Conservation (phyloP, 2,888 invertebrate species). For the Exephanes ischioxanthus region DNA sequence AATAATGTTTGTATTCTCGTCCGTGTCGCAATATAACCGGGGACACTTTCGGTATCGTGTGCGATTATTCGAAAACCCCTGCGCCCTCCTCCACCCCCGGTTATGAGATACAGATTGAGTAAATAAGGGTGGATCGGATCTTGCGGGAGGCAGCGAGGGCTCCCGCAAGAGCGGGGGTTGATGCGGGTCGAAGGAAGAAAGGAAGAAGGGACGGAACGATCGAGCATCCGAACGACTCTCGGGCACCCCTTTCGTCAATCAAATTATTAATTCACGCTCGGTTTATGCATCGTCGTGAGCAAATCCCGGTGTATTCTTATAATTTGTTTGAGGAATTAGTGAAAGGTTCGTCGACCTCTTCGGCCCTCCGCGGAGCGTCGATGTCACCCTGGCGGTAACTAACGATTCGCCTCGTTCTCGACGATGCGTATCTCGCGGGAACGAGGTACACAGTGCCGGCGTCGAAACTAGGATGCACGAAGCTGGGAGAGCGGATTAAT, state of each 20-base stretch:
- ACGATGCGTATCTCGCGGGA: conserved; percentile 22
- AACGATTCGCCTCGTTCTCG: conserved; percentile 15
- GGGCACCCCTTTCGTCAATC: conserved; percentile 62
- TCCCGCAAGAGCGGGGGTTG: conserved; percentile 25
- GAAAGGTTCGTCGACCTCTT: conserved; percentile 56
- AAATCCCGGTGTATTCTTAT: conserved; percentile 49
- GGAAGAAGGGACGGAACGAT: conserved; percentile 18
- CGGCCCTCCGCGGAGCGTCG: not conserved
- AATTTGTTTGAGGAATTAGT: conserved; percentile 63
- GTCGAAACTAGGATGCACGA: conserved; percentile 18
- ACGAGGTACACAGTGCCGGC: conserved; percentile 27
- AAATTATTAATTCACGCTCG: conserved; percentile 65
- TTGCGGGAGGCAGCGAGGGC: conserved; percentile 53
- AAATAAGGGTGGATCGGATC: conserved; percentile 68
- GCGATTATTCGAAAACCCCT: conserved; percentile 66
- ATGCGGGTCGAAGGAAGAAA: conserved; percentile 18
- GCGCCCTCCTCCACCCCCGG: conserved; percentile 16
- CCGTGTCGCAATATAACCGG: conserved; percentile 80
- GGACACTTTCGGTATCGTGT: conserved; percentile 72
- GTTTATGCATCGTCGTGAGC: conserved; percentile 22
- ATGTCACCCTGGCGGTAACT: not conserved
- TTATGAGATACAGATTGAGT: conserved; percentile 74
- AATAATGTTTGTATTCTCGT: conserved; percentile 43
- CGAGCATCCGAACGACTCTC: conserved; percentile 36
- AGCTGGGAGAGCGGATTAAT: conserved; percentile 66